Percentiles rank a stretch among this genome's conserved stretches.
phyloP scores from a whole-genome alignment of 2,113 vertebrate species.

The Etheostoma spectabile region DNA sequence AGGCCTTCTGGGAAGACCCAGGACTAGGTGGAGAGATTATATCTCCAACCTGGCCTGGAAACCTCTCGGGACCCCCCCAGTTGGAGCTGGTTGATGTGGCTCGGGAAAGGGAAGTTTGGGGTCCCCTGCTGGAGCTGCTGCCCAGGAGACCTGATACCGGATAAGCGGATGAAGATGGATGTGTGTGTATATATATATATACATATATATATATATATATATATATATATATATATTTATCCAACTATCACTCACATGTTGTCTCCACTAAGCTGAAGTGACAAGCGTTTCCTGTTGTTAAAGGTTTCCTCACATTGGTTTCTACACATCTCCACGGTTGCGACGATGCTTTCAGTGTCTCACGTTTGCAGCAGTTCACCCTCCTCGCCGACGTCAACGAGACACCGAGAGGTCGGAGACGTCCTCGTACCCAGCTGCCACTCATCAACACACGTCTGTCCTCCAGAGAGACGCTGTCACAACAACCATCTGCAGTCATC shows the following conservation, averaged over 20 bases:
- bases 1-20: too few species aligned
- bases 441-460: neutral
- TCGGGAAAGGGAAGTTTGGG: too few species aligned
- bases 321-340: neutral
- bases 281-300: neutral
- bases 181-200: too few species aligned
- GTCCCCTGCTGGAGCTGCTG: too few species aligned
- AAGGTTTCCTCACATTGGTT: neutral
- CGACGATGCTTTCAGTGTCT: neutral
- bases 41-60: too few species aligned
- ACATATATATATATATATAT: too few species aligned
- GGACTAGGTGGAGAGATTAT: too few species aligned
- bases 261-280: neutral
- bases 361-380: too few species aligned
- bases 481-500: neutral
- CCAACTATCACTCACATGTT: neutral
- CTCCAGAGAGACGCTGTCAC: constrained; percentile 1
- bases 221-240: neutral
- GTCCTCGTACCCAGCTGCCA: neutral
- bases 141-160: too few species aligned
- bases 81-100: too few species aligned
- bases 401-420: neutral
- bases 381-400: neutral
- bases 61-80: too few species aligned
- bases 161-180: too few species aligned